phyloP scores from a whole-genome alignment of 2,888 invertebrate species.

The Hyposoter dolosus region DNA sequence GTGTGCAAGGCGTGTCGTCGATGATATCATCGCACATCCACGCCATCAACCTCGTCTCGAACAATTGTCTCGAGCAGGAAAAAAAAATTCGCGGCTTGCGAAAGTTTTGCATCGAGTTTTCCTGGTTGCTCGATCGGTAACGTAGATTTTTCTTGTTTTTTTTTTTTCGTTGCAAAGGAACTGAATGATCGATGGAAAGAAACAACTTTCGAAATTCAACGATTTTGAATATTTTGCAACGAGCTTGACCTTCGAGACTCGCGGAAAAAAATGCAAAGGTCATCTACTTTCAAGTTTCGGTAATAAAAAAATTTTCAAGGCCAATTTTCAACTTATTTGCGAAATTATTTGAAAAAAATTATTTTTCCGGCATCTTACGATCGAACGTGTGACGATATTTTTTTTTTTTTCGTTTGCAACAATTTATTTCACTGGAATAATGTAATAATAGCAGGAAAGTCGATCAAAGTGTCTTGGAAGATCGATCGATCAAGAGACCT shows the following conservation, averaged over 20 bases:
- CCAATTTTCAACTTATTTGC: background rate
- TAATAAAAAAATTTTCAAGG: background rate
- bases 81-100: constrained; percentile 17
- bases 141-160: background rate
- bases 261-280: background rate
- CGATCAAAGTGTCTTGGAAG: constrained; percentile 25
- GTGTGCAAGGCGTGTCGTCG: constrained; percentile 57
- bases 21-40: constrained; percentile 66
- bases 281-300: background rate
- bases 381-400: too few species aligned
- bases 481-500: constrained; percentile 65
- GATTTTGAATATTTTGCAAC: background rate
- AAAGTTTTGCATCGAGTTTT: constrained; percentile 23
- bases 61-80: constrained; percentile 39
- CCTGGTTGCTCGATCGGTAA: constrained; percentile 23
- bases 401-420: background rate
- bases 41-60: constrained; percentile 31
- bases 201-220: background rate
- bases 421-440: background rate
- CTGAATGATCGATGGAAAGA: background rate
- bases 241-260: background rate
- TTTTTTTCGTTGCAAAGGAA: too few species aligned
- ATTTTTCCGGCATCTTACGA: too few species aligned
- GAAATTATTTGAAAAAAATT: too few species aligned
- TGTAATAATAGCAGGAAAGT: background rate